Base-by-base conservation (phyloP, 1,140 invertebrate genomes). In the Akabosia matsudoensis region DNA sequence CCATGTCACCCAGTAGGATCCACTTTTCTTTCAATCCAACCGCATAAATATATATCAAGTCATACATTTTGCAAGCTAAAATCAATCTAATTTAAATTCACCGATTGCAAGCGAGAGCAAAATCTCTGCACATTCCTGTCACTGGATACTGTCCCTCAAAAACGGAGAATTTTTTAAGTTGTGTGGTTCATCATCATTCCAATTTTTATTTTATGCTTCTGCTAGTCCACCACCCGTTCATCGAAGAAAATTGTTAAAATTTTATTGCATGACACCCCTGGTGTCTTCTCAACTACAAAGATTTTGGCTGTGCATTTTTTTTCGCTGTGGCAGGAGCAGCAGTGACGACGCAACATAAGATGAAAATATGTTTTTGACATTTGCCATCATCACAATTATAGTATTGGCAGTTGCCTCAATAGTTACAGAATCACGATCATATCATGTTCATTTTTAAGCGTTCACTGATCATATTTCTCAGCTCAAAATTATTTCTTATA, bases 1-100 rank as follows among this genome's bases (percentile, higher is more conserved):
- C 61, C 61, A 67, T 67, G 61, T 67, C 61, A 30, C 61, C 61
- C 61, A 67, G 61, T 67, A 30, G 61, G 61, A 67, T 67, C 61
- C 26, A 67, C 61, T 67, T 67, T n/a, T 67, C 61, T 22, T 67
- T 67, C 30, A 28, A 7, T 22, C 61, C 61, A 67, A 2, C 2
- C 54, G 24, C 54, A 67, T n/a, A 67, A 67, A 67, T 2, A 30
- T 28, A 67, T 30, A 61, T n/a, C 54, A 7, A 61, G 7, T 22
- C n/a, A 61, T 61, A 61, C n/a, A n/a, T 61, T 4, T 14, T 22
- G 54, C 54, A 61, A n/a, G n/a, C n/a, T n/a, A n/a, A n/a, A n/a
- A n/a, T n/a, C n/a, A n/a, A n/a, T n/a, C n/a, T n/a, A n/a, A n/a
- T n/a, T n/a, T n/a, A n/a, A n/a, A n/a, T n/a, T n/a, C n/a, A n/a